Conservation (phyloP, 2,888 invertebrate species). For the Orchesellides sinensis region DNA sequence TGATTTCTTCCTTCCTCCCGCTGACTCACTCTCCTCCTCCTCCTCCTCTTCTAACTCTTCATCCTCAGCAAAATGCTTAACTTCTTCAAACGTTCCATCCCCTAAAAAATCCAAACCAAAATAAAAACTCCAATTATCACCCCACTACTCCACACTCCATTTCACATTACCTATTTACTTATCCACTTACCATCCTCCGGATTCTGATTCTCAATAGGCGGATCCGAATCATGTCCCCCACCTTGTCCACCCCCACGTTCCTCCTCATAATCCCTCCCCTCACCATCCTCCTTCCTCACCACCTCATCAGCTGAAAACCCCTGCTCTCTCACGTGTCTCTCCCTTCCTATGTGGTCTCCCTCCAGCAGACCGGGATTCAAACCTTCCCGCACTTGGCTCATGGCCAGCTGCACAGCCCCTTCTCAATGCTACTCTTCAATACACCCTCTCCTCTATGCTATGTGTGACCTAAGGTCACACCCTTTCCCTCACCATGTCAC, state of each 20-base stretch:
- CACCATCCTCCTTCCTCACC: neutral
- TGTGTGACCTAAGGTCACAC: slow-evolving; percentile 60
- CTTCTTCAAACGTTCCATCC: slow-evolving; percentile 43
- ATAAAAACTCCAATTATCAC: too few species aligned
- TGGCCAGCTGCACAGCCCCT: slow-evolving; percentile 55
- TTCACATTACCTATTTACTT: too few species aligned
- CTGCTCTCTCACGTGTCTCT: slow-evolving; percentile 50
- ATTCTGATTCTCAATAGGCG: slow-evolving; percentile 70
- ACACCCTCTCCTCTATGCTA: slow-evolving; percentile 23
- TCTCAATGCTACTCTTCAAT: slow-evolving; percentile 25
- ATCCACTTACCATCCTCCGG: slow-evolving; percentile 64
- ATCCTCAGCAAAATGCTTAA: slow-evolving; percentile 31
- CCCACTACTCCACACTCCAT: too few species aligned
- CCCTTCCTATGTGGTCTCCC: slow-evolving; percentile 54
- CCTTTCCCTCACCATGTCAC: slow-evolving; percentile 20
- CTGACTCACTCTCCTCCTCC: too few species aligned
- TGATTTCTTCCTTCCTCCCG: slow-evolving; percentile 33
- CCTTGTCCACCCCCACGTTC: too few species aligned
- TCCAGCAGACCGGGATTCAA: slow-evolving; percentile 69
- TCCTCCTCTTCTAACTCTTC: slow-evolving; percentile 48
- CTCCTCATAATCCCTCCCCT: slow-evolving; percentile 19
- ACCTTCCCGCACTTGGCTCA: slow-evolving; percentile 73
- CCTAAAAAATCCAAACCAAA: neutral
- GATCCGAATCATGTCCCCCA: slow-evolving; percentile 69
- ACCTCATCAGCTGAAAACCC: too few species aligned